A percentile compares a stretch with the other conserved stretches of the same genome.
Conservation (phyloP, 2,797 vertebrate genomes). For the Myripristis murdjan region DNA sequence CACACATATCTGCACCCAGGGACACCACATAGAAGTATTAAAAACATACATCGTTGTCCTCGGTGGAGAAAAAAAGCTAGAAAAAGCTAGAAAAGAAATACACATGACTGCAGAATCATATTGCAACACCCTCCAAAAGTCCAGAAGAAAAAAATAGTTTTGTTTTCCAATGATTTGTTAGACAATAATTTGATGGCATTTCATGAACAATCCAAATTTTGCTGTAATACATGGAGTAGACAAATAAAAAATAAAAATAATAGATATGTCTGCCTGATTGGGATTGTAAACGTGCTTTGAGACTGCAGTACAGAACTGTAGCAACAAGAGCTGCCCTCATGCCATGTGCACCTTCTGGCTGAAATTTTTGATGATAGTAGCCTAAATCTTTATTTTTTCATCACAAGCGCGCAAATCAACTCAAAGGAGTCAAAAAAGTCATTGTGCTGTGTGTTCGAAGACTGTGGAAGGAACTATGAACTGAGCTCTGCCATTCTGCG, state of each 20-base stretch:
- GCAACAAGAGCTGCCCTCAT: too few relatives aligned
- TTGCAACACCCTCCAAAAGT: too few relatives aligned
- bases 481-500: too few relatives aligned
- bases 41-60: neutral
- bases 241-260: slow-evolving; percentile 4
- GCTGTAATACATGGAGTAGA: slow-evolving; percentile 1
- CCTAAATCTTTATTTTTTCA: slow-evolving; percentile 15
- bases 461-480: too few relatives aligned
- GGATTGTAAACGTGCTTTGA: too few relatives aligned
- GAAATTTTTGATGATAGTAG: slow-evolving; percentile 18
- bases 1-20: neutral
- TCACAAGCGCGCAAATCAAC: slow-evolving; percentile 1
- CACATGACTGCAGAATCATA: neutral
- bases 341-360: slow-evolving; percentile 24
- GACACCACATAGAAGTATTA: neutral
- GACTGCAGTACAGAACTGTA: too few relatives aligned
- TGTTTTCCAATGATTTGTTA: too few relatives aligned
- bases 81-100: neutral
- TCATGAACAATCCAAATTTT: neutral
- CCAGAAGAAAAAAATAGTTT: too few relatives aligned
- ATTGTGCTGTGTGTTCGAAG: too few relatives aligned
- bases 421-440: slow-evolving; percentile 8
- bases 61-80: neutral
- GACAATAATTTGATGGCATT: too few relatives aligned
- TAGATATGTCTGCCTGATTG: neutral